Evolutionary conservation across 2,888 invertebrate species (phyloP), one percentile per base, ranked within the genome.

Genomic region (Antheraea assamensis): DNA sequence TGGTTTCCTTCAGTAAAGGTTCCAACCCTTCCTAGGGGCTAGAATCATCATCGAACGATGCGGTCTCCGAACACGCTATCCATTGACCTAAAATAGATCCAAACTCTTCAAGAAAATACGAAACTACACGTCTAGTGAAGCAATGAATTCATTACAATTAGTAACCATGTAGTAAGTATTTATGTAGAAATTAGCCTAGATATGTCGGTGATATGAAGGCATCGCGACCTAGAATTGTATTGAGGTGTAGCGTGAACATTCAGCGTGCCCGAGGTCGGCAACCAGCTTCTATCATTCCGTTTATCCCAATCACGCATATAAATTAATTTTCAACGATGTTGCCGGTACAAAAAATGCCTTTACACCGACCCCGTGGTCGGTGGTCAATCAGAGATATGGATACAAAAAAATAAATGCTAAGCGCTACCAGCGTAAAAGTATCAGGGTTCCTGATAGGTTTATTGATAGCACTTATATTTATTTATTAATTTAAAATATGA

Each of bases 271-370:
- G 35, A 73, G 78, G 76, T 78, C 76, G 71, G 74, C 75, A 77
- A 79, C 76, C 77, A 70, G 72, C 21, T 70, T 74, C 13, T 42
- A 42, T 17, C 27, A 75, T 74, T 76, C 66, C 66, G 47, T 64
- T 76, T 80, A 82, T 85, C 82, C 79, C 75, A 75, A 80, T 78
- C 78, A 77, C 77, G 76, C 77, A 79, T 80, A 74, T 74, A 81
- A 84, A 85, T 85, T 85, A 85, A 82, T 82, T 81, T 79, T 81
- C 75, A 77, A 76, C 77, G 77, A 78, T 81, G 79, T 76, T 77
- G 61, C 74, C 35, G 76, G 76, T 75, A 79, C 81, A 80, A 81
- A 82, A 82, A 81, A 77, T 76, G 74, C 75, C 76, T 74, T 76
- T 72, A 74, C 75, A 76, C 30, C 74, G 76, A 68, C 75, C 71